Percentiles rank a stretch among this genome's conserved stretches.
Evolutionary conservation across 1,140 invertebrate species (phyloP).

Genomic region (Rhagoletis pomonella): DNA sequence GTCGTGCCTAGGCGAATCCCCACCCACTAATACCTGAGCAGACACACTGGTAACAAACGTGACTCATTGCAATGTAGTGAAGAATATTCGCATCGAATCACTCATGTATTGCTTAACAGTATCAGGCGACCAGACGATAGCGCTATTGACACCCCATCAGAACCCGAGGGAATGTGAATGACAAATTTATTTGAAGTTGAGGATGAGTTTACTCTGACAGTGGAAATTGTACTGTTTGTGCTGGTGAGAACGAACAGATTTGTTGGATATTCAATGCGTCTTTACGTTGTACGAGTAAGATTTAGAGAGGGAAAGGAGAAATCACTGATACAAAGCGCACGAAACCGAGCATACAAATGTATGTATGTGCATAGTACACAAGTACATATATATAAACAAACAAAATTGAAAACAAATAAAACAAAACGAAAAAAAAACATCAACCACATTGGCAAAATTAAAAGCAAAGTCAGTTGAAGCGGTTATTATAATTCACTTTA

Average conservation of each 20-base stretch:
- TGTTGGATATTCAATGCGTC: too few species aligned
- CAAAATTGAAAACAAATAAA: neutral
- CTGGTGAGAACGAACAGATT: too few species aligned
- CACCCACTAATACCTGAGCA: constrained; percentile 1
- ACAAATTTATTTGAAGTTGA: too few species aligned
- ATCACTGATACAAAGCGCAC: too few species aligned
- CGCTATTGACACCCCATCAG: neutral
- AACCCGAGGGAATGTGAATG: too few species aligned
- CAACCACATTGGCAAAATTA: neutral
- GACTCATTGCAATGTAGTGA: neutral
- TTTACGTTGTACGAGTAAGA: too few species aligned
- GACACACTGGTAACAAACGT: neutral
- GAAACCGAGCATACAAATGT: too few species aligned
- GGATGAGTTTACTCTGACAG: too few species aligned
- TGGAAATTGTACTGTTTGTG: too few species aligned
- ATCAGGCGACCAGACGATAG: neutral
- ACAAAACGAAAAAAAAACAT: neutral
- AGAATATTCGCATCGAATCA: neutral
- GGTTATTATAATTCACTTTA: constrained; percentile 6
- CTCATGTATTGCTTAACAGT: neutral
- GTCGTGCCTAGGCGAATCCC: neutral
- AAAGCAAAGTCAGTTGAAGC: neutral
- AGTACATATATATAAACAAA: neutral
- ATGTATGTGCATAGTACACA: neutral
- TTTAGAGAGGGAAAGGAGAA: too few species aligned